These are phyloP conservation scores for Drosophila aldrichi DNA, from an alignment of 2,888 invertebrate species.

Conservation along the genomic window DNA sequence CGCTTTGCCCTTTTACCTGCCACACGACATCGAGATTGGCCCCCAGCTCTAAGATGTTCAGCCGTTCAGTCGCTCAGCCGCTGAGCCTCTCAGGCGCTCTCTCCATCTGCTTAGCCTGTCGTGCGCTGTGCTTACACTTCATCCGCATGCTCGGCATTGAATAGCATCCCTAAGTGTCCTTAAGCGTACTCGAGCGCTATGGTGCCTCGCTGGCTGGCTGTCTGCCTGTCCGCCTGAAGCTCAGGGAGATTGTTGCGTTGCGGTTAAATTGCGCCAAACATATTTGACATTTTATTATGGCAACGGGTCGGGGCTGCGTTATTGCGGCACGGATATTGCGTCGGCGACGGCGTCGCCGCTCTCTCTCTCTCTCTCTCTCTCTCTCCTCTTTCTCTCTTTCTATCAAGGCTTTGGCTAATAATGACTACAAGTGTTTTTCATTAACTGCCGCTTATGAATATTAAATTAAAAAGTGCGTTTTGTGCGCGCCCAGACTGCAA, in stretches of 20 bases:
- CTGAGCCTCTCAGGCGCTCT: slow-evolving; percentile 6
- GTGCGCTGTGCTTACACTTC: slow-evolving; percentile 45
- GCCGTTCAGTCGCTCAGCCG: background rate
- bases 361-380: background rate
- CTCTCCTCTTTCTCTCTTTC: too few relatives aligned
- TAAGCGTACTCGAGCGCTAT: slow-evolving; percentile 66
- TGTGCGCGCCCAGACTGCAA: slow-evolving; percentile 8
- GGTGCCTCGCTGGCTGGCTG: slow-evolving; percentile 26
- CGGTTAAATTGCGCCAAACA: slow-evolving; percentile 79
- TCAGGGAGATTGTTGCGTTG: slow-evolving; percentile 63
- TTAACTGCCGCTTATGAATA: slow-evolving; percentile 78
- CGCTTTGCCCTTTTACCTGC: slow-evolving; percentile 68
- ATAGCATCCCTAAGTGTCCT: slow-evolving; percentile 71
- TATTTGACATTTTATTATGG: slow-evolving; percentile 80
- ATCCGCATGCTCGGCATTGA: slow-evolving; percentile 59
- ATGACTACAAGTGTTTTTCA: slow-evolving; percentile 75
- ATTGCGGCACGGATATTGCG: slow-evolving; percentile 38
- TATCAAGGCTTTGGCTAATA: slow-evolving; percentile 21
- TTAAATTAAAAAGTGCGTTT: slow-evolving; percentile 70
- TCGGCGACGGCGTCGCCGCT: background rate
- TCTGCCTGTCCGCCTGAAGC: slow-evolving; percentile 30
- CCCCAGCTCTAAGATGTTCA: slow-evolving; percentile 1
- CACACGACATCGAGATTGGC: slow-evolving; percentile 32
- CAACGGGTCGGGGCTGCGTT: slow-evolving; percentile 16
- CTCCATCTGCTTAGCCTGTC: slow-evolving; percentile 15